Percentiles rank a stretch among this genome's conserved stretches.
These are phyloP conservation scores for Merops nubicus DNA, from an alignment of 2,113 vertebrate genomes.

Conservation along the genomic window DNA sequence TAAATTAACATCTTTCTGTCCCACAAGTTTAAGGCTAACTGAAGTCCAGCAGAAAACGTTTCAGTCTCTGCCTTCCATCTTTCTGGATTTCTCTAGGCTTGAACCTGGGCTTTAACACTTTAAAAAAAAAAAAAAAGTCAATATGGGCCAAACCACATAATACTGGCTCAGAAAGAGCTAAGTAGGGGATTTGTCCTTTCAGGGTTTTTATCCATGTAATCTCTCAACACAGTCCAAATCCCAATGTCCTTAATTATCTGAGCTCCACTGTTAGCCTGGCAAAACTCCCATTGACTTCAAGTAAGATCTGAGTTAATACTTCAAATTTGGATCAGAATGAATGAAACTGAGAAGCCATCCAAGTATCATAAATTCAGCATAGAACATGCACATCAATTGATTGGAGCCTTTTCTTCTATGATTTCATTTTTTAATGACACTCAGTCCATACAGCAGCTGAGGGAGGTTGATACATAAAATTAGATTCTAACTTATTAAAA, in stretches of 20 bases:
- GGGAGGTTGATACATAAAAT: neutral
- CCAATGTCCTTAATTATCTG: neutral
- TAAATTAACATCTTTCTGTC: neutral
- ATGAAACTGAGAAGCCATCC: neutral
- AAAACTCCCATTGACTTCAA: neutral
- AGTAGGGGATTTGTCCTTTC: neutral
- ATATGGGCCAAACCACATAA: neutral
- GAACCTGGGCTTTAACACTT: neutral
- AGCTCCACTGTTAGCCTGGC: neutral
- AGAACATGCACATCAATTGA: neutral
- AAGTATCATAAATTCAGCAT: neutral
- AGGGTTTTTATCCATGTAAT: neutral
- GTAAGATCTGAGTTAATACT: neutral
- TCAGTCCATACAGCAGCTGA: neutral
- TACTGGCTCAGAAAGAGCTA: neutral
- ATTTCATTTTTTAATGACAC: neutral
- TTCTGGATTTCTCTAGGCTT: neutral
- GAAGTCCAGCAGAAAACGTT: neutral
- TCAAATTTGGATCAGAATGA: neutral
- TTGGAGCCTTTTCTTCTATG: neutral
- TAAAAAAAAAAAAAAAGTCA: neutral
- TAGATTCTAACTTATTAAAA: neutral
- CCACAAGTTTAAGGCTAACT: neutral
- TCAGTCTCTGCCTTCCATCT: neutral
- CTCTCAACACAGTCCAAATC: neutral